Base-by-base conservation (phyloP, 1,140 invertebrate genomes). In the Drosophila baimaii region DNA sequence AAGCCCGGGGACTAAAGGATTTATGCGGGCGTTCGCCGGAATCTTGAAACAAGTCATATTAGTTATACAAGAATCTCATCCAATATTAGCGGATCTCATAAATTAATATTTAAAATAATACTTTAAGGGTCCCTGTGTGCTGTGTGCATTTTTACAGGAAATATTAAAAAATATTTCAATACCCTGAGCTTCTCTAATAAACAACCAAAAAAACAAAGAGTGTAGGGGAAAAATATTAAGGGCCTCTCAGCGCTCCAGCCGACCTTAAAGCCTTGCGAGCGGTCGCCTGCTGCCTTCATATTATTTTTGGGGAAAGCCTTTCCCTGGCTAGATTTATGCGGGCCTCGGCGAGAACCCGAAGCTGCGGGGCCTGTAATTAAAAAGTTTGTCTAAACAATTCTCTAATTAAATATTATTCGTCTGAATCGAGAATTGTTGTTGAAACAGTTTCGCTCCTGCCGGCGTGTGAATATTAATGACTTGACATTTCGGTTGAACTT, bases 311-410 rank as follows among this genome's bases (percentile, higher is more conserved):
- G 72, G 15, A 41, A 76, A 58, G 33, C 25, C 49, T 9, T 35
- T 2, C 59, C 39, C 56, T 55, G 43, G 46, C 31, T 64, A 84
- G 77, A 84, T 84, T 84, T 84, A 84, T 84, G 77, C 81, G 77
- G 81, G 76, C 43, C 31, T 49, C 13, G 39, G 35, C 23, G 13
- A 19, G 31, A 56, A 54, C 49, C 43, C 75, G 1, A 8, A 29
- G 39, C 68, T 71, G 51, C 49, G 65, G 65, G 51, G 41, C 21
- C 39, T 47, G 82, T 82, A 86, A 86, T 86, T 86, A 86, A 88
- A 88, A 88, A 89, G 77, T 88, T 89, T 64, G 77, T 80, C 84
- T 89, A 88, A 89, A 88, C 83, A 88, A 84, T 89, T 88, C 84
- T 88, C 69, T 80, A 88, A 88, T 88, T 88, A 88, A 88, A 88